Conservation (phyloP, 2,113 vertebrate genomes). For the Thymallus thymallus region DNA sequence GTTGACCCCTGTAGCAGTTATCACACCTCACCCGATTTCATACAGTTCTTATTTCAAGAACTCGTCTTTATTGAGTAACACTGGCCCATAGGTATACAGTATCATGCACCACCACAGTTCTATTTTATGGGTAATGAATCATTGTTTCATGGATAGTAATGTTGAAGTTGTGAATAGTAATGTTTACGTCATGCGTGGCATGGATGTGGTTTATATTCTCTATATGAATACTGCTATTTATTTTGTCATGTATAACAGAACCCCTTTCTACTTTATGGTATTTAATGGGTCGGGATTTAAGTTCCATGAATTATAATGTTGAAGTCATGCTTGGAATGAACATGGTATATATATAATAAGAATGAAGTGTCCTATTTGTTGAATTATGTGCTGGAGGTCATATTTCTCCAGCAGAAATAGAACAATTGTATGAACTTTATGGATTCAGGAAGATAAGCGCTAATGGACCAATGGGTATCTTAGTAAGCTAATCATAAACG, state of each 20-base stretch:
- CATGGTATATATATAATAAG: background rate
- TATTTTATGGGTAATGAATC: slow-evolving; percentile 22
- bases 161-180: slow-evolving; percentile 13
- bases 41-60: slow-evolving; percentile 28
- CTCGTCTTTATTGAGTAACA: slow-evolving; percentile 24
- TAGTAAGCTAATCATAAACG: too few species aligned
- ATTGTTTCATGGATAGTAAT: slow-evolving; percentile 25
- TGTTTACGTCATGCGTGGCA: slow-evolving; percentile 9
- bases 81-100: slow-evolving; percentile 33
- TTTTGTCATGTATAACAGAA: background rate
- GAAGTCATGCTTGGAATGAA: background rate
- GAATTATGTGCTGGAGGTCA: background rate
- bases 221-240: background rate
- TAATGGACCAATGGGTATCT: too few species aligned
- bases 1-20: slow-evolving; percentile 34
- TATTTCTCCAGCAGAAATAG: too few species aligned
- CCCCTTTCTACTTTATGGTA: background rate
- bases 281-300: background rate
- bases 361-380: too few species aligned
- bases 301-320: background rate
- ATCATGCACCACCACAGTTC: slow-evolving; percentile 7
- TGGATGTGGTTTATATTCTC: background rate
- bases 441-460: too few species aligned
- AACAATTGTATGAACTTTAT: too few species aligned
- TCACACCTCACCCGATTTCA: slow-evolving; percentile 49